phyloP scores from a whole-genome alignment of 2,113 vertebrate genomes.

The Cavia aperea region DNA sequence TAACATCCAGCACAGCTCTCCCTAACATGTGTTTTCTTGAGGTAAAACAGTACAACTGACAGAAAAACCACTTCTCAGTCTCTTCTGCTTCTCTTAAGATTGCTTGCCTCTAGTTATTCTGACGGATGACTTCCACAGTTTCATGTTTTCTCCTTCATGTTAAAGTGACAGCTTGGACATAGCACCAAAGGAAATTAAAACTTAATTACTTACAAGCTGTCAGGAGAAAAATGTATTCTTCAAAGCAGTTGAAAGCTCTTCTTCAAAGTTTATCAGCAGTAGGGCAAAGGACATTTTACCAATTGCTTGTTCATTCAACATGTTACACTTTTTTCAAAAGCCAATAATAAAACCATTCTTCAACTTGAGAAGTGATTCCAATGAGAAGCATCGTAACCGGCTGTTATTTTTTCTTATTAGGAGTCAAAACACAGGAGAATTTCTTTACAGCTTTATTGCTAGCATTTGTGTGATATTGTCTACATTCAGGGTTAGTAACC shows the following conservation, averaged over 20 bases:
- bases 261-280: slow-evolving; percentile 35
- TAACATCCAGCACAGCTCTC: background rate
- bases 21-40: background rate
- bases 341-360: slow-evolving; percentile 28
- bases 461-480: background rate
- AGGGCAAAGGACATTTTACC: slow-evolving; percentile 12
- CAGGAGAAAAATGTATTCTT: slow-evolving; percentile 4
- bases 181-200: slow-evolving; percentile 27
- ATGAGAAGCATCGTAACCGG: slow-evolving; percentile 14
- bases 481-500: background rate
- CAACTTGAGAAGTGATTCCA: slow-evolving; percentile 38
- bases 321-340: slow-evolving; percentile 29
- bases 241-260: slow-evolving; percentile 25
- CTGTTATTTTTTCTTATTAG: slow-evolving; percentile 5
- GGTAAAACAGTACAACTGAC: slow-evolving; percentile 34
- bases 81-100: background rate
- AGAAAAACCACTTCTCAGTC: slow-evolving; percentile 14
- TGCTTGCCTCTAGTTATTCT: slow-evolving; percentile 28
- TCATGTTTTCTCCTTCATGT: slow-evolving; percentile 12
- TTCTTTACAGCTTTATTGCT: background rate
- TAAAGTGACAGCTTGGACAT: slow-evolving; percentile 2
- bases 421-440: slow-evolving; percentile 11
- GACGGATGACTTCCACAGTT: slow-evolving; percentile 22
- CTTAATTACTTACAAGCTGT: slow-evolving; percentile 41
- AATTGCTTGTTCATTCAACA: slow-evolving; percentile 21